Base-by-base conservation (phyloP, 2,888 invertebrate species). In the Eugnorisma glareosa region DNA sequence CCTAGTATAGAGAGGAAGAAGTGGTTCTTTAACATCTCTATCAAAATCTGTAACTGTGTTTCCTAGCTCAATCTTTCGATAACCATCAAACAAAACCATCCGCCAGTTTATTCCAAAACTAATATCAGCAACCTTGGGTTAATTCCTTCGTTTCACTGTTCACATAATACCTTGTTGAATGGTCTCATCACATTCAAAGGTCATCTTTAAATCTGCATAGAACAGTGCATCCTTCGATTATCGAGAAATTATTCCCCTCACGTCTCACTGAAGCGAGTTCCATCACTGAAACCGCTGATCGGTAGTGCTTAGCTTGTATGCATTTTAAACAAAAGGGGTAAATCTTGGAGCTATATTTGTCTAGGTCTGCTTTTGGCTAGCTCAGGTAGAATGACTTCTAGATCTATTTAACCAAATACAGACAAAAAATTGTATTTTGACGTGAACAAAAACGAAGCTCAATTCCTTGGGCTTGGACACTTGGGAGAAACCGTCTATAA, bases 161-260 rank as follows among this genome's bases (percentile, higher is more conserved):
- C 15, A 61, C 18, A 79, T 48, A 54, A 61, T 81, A 48, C n/a
- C 35, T 57, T 40, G 31, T 82, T 67, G 51, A 54, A 54, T 28
- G 54, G n/a, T 63, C 61, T 48, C 83, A 67, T 67, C 67, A 67
- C 31, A 82, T 77, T 61, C 18, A 70, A 69, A 69, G 66, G 69
- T 57, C 77, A 67, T 40, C 59, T 31, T 21, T 2, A 48, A 15
- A 24, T 28, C 37, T 45, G 21, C 28, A n/a, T 67, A 28, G 61
- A 35, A 69, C 77, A 67, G 31, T 45, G 83, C 61, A 67, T 69
- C 69, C 69, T 82, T 77, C 70, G 18, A 48, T 75, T 57, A 59
- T 63, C 54, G 21, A 67, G 61, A 73, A 64, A 68, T 68, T 72
- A 81, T 83, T 64, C 79, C n/a, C 11, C 31, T 68, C 83, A 78